Conservation (phyloP, 2,888 invertebrate genomes). For the Fragum sueziense region DNA sequence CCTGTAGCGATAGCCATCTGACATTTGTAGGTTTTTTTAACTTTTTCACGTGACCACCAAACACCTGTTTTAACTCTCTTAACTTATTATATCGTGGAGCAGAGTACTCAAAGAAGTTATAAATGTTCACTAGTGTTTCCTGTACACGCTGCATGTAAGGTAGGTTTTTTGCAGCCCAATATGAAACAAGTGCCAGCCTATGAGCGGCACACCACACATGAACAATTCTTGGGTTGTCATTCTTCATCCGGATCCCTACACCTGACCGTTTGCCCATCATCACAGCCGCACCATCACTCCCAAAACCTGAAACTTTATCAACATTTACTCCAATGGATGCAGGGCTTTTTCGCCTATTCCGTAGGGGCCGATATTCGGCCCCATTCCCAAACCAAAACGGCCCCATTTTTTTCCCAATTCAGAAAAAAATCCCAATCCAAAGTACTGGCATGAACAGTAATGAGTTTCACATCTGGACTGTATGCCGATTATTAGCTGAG, state of each 20-base stretch:
- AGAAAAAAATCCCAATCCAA: too few species aligned
- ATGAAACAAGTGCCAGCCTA: constrained; percentile 32
- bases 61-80: constrained; percentile 19
- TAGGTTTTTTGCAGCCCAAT: constrained; percentile 25
- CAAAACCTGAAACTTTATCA: constrained; percentile 28
- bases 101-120: constrained; percentile 32
- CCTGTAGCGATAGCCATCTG: constrained; percentile 29
- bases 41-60: constrained; percentile 15
- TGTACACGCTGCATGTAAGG: constrained; percentile 24
- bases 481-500: too few species aligned
- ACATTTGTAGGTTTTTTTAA: constrained; percentile 36
- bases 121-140: constrained; percentile 27
- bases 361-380: too few species aligned
- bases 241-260: constrained; percentile 19
- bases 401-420: too few species aligned
- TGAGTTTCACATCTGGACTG: too few species aligned
- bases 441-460: too few species aligned
- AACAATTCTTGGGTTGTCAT: constrained; percentile 29
- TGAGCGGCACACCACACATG: constrained; percentile 50
- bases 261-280: constrained; percentile 30
- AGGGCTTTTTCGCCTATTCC: too few species aligned
- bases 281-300: constrained; percentile 36
- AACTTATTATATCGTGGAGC: constrained; percentile 29
- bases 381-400: too few species aligned
- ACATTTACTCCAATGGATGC: constrained; percentile 7